Evolutionary conservation across 2,888 invertebrate species (phyloP), one percentile per base, ranked within the genome.

Genomic region (Gymnosoma rotundatum): DNA sequence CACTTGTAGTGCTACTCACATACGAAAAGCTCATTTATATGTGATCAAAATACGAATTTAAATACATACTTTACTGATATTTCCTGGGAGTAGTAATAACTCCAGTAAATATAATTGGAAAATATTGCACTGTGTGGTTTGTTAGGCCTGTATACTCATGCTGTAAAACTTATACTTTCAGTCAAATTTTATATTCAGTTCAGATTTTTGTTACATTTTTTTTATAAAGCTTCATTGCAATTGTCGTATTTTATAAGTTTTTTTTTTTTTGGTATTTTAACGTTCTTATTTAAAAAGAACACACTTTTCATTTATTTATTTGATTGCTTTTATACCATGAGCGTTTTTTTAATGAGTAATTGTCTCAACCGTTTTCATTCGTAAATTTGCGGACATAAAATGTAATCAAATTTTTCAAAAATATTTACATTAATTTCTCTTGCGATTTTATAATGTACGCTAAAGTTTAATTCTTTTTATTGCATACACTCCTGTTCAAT

Each of bases 91-190:
- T 86, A 87, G 85, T 86, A 87, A 87, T 85, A 86, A 85, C 86
- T 86, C 83, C 87, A 88, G 87, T 86, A 85, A 87, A 86, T 83
- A 83, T 87, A 88, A 88, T 88, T 88, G 87, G 87, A 88, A 88
- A 86, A 87, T 88, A 88, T 88, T 86, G 86, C 87, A 84, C 83
- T 72, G 79, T 84, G 85, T 50, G 83, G 84, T 76, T 70, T 74
- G 54, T 60, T 58, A 60, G 52, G 12, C 61, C 32, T 50, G 20
- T 25, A n/a, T n/a, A 60, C 67, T 20, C 12, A 52, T 58, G 74
- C 8, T 61, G 32, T 48, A 16, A 56, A 25, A 52, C 21, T 45
- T 18, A 10, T 61, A 52, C 69, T 58, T 73, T 73, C 45, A 69
- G 25, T 73, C 58, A 52, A 52, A 20, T 73, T 69, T 73, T 78